Evolutionary conservation across 2,797 vertebrate genomes (phyloP).

Genomic region (Lithobates sylvaticus): DNA sequence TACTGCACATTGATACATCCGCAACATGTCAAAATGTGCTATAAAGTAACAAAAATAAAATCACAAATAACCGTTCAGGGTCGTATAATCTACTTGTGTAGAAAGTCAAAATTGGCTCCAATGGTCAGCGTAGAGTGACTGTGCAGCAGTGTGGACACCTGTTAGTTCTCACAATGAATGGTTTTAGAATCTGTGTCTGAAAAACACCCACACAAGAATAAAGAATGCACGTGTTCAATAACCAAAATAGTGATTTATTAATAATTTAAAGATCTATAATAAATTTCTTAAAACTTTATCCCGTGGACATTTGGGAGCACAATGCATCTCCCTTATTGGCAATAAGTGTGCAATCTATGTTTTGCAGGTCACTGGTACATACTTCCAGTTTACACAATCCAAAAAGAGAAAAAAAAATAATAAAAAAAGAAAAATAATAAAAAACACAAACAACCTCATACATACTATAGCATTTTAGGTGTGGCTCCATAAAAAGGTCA

Average conservation of each 20-base stretch:
- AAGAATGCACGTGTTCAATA: slow-evolving; percentile 76
- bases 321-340: slow-evolving; percentile 71
- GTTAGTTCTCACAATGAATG: too few relatives aligned
- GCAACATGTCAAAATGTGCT: too few relatives aligned
- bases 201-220: neutral
- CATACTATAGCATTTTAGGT: slow-evolving; percentile 82
- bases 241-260: slow-evolving; percentile 99
- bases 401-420: neutral
- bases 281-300: slow-evolving; percentile 82
- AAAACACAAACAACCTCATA: slow-evolving; percentile 62
- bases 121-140: too few relatives aligned
- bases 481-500: slow-evolving; percentile 86
- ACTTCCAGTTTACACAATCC: slow-evolving; percentile 79
- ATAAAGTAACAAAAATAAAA: too few relatives aligned
- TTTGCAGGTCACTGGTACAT: slow-evolving; percentile 72
- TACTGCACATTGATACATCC: too few relatives aligned
- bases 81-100: too few relatives aligned
- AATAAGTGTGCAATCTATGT: slow-evolving; percentile 77
- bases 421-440: slow-evolving; percentile 59
- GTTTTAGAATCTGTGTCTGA: too few relatives aligned
- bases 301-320: slow-evolving; percentile 58
- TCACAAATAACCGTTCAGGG: too few relatives aligned
- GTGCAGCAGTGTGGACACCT: too few relatives aligned
- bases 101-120: too few relatives aligned
- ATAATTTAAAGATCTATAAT: slow-evolving; percentile 98